Evolutionary conservation across 2,797 vertebrate species (phyloP), one percentile per base, ranked within the genome.

Genomic region (Danionella dracula): DNA sequence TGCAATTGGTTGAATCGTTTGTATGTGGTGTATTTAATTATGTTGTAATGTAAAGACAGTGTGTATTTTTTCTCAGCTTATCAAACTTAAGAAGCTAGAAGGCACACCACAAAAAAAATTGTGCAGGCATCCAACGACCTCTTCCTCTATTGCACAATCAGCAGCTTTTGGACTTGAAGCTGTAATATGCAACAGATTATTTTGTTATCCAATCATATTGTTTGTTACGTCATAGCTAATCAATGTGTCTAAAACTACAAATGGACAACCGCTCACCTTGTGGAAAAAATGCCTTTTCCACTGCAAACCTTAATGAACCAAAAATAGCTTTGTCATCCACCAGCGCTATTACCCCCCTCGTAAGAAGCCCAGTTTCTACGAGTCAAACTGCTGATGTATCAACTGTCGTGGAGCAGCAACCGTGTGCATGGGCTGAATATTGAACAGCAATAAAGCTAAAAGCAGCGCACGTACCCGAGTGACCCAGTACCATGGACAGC

Each of bases 401-500:
- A 82, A 42, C 76, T 83, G 35, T 70, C 70, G 41, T 17, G 51
- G 53, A 66, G 56, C 53, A 16, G 34, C 44, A 29, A 53, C 56
- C 53, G 40, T 35, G 51, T 42, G 63, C 69, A 71, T 58, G 71
- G 27, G 44, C 13, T 64, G 79, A 78, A 81, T 85, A 71, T 71
- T 70, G 74, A 84, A 38, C 71, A 70, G 75, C 55, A 66, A 75
- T 56, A 74, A 65, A 61, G 53, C 68, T 76, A 61, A 73, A 65
- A 73, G 62, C 70, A 70, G 45, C 34, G 44, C 45, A n/a, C n/a
- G 54, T 54, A 27, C 23, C 23, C 23, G 65, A 60, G 67, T 63
- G 68, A 71, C 84, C 82, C 83, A 87, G 87, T 73, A 89, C 87
- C 83, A 19, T 63, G 87, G 87, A 89, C 82, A 89, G 85, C 77